Base-by-base conservation (phyloP, 1,140 invertebrate genomes). In the Papilio machaon region DNA sequence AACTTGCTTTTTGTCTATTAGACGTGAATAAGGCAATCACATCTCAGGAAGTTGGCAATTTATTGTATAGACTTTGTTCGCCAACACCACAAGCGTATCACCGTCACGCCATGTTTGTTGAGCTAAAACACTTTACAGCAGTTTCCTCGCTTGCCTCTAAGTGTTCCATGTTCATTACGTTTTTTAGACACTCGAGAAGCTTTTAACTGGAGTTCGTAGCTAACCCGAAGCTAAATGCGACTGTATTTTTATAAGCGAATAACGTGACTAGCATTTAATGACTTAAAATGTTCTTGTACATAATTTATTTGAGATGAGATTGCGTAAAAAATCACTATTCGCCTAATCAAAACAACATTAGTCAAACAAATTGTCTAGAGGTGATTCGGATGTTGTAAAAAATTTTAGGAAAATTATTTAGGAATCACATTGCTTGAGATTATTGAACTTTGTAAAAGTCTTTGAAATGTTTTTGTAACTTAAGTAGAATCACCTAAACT, bases 281-380 rank as follows among this genome's bases (percentile, higher is more conserved):
- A 64, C 58, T 64, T 47, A 75, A 81, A 81, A 70, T 83, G 79
- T 70, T 82, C 79, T 82, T 79, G 64, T 23, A 47, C 64, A 58
- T 81, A 82, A 82, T 81, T 84, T 84, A 80, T 81, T 79, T 64
- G 54, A 79, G 58, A 79, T 82, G 64, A 60, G 79, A 83, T 87
- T 87, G 84, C 81, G 83, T 86, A 89, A 91, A 91, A 89, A 91
- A 86, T 84, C 75, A 76, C 91, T 93, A 91, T 91, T 90, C 84
- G 85, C 82, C 87, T 88, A 94, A 94, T 94, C 91, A 93, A 93
- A 94, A 90, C 80, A 81, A 85, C 91, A 94, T 94, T 94, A 94
- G 92, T 83, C 49, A 83, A 84, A 79, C 81, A 88, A 88, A 88
- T 89, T 86, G 84, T 87, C 84, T 80, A 79, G 81, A 84, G 86